Evolutionary conservation across 2,113 vertebrate genomes (phyloP), one percentile per base, ranked within the genome.

Genomic region (Ailuropoda melanoleuca): DNA sequence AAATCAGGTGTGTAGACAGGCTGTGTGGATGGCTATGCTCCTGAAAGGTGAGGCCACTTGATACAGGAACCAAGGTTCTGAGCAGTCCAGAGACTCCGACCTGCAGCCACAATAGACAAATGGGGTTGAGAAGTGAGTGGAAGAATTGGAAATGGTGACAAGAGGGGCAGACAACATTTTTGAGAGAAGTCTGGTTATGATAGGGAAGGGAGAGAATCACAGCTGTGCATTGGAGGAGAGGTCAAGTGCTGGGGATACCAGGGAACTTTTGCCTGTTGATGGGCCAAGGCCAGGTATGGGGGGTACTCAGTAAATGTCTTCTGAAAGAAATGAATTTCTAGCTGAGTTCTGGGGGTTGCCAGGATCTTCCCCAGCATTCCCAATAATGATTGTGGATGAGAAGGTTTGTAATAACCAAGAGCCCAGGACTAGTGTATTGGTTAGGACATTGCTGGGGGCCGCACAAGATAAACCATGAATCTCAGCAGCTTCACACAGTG

Each of bases 161-260:
- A 29, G 39, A 34, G 11, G 29, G 24, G 19, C 23, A 87, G 80
- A 24, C 11, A 19, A 8, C 7, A 3, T 14, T 91, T 43, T 75
- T 29, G 12, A 31, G 64, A 93, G 90, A 87, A n/a, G 14, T 10
- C 29, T 66, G 48, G 21, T 37, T 81, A 23, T 8, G 26, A n/a
- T 48, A 48, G 66, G 60, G 24, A n/a, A 31, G 70, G 60, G 14
- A 58, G 34, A 10, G 34, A 14, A 7, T 68, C 55, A 3, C 6
- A 0, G 11, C 50, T 31, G 15, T 46, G 39, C 29, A 0, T 12
- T 11, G 7, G 2, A 15, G 12, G 13, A 53, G 50, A 53, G 13
- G 50, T 53, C 50, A 53, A 53, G 43, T 43, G 43, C 43, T 43
- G 43, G 43, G 43, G 43, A 43, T 43, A 43, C 43, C 43, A 43